Percentiles rank a stretch among this genome's conserved stretches.
These are phyloP conservation scores for Acleris sparsana DNA, from an alignment of 2,888 invertebrate genomes.

Conservation along the genomic window DNA sequence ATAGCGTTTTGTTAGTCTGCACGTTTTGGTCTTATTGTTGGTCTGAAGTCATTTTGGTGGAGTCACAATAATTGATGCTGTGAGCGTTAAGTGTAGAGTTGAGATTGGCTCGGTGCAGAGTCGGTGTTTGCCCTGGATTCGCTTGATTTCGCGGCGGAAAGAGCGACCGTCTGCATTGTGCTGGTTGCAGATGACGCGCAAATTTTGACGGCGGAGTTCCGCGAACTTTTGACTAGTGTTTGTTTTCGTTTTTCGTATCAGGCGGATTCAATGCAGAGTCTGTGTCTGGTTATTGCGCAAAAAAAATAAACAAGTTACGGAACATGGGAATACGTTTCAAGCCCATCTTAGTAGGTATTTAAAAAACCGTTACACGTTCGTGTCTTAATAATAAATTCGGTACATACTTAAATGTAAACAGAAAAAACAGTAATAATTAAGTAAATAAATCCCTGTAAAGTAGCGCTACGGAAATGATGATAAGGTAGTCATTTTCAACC, in stretches of 20 bases:
- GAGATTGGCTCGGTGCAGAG: conserved; percentile 43
- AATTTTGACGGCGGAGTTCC: conserved; percentile 11
- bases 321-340: too few relatives aligned
- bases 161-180: conserved; percentile 50
- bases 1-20: conserved; percentile 59
- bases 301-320: too few relatives aligned
- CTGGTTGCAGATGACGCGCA: conserved; percentile 9
- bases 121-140: conserved; percentile 59
- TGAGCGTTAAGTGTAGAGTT: conserved; percentile 48
- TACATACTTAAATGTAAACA: too few relatives aligned
- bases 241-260: conserved; percentile 11
- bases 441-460: too few relatives aligned
- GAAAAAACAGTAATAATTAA: too few relatives aligned
- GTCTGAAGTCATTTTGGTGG: conserved; percentile 41
- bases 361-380: too few relatives aligned
- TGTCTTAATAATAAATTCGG: too few relatives aligned
- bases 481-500: background rate
- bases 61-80: conserved; percentile 45
- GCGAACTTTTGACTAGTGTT: conserved; percentile 1
- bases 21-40: conserved; percentile 63
- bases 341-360: too few relatives aligned
- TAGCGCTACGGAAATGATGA: too few relatives aligned
- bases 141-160: conserved; percentile 67
- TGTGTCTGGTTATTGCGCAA: background rate
- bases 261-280: background rate